Evolutionary conservation across 2,113 vertebrate species (phyloP), one percentile per base, ranked within the genome.

Genomic region (Urocolius indicus): DNA sequence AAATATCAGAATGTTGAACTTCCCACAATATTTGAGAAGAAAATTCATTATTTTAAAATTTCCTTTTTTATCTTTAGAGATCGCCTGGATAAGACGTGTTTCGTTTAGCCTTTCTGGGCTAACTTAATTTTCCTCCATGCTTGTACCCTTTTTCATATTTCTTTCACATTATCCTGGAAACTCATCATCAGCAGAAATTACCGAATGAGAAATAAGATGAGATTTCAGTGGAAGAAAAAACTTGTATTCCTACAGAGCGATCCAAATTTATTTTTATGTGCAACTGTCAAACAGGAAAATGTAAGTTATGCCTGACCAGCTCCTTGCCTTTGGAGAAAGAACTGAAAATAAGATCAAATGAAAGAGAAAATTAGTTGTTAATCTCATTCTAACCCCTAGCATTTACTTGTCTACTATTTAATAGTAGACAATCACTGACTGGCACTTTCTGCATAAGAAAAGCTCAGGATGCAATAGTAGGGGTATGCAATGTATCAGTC

Each of bases 281-380:
- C 29, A 71, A 80, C 26, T 77, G 61, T 80, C 77, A 90, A 85
- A 81, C 6, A 85, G 49, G 52, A 84, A 87, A 93, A 82, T 36
- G 5, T 4, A 81, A 63, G 38, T 68, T 84, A 67, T 78, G 51
- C 55, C 87, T 83, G 55, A 90, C 51, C 71, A 93, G 65, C 30
- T 90, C 41, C 43, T 91, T 66, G 75, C 46, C 90, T 87, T 82
- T 46, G 22, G 67, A 90, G 61, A 84, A 84, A 88, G 57, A 81
- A 73, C 57, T 81, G 77, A 93, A 97, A 96, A 74, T 52, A 71
- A 46, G 65, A 94, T 46, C 38, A 87, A 93, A 84, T 6, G 3
- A 83, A 96, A 65, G 75, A 91, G 61, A 83, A 97, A 95, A 96
- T 81, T 43, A 73, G 87, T 90, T 93, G 77, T 43, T 93, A 88